Conservation (phyloP, 2,797 vertebrate genomes). For the Peromyscus attwateri region DNA sequence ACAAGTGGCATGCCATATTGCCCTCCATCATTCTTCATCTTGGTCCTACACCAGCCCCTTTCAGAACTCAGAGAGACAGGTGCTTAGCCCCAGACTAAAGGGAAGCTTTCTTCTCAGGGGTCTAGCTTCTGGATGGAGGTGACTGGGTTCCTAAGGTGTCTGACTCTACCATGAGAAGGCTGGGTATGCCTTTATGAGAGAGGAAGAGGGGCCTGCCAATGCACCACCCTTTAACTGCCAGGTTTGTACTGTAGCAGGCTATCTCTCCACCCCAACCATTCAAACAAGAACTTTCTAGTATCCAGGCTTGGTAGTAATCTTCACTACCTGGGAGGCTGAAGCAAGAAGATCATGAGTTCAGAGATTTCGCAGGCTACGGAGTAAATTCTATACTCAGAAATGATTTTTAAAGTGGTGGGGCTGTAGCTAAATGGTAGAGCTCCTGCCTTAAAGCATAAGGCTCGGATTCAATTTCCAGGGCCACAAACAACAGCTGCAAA, state of each 20-base stretch:
- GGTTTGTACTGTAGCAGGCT: background rate
- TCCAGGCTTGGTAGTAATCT: background rate
- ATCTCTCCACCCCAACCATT: background rate
- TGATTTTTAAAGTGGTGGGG: background rate
- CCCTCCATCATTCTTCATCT: background rate
- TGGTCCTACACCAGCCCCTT: background rate
- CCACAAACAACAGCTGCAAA: background rate
- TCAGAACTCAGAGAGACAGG: background rate
- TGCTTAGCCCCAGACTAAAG: background rate
- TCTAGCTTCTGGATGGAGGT: background rate
- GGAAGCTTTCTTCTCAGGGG: background rate
- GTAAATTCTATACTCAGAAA: background rate
- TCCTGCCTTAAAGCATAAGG: background rate
- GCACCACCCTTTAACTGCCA: background rate
- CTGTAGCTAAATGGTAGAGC: background rate
- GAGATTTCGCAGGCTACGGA: background rate
- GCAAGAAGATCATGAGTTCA: background rate
- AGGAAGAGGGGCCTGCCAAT: background rate
- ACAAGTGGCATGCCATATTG: accelerated
- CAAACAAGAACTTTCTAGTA: background rate
- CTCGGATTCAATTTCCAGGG: background rate
- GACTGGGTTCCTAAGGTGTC: background rate
- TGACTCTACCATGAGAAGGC: background rate
- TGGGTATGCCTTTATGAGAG: background rate
- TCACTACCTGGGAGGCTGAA: background rate